Evolutionary conservation across 2,888 invertebrate species (phyloP).

Genomic region (Rugalucina vietnamica): DNA sequence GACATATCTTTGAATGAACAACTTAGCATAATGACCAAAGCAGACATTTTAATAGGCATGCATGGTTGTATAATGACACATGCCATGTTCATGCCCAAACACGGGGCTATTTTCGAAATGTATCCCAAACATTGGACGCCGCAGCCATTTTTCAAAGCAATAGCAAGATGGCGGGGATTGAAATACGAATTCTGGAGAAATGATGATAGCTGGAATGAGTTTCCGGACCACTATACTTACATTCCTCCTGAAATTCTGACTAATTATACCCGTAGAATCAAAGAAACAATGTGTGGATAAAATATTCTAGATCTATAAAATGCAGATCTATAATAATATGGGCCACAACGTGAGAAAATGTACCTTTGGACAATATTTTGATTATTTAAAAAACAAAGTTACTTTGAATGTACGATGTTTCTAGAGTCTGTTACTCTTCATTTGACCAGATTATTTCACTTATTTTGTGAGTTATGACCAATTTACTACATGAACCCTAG

Average conservation of each 20-base stretch:
- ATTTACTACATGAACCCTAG: no score
- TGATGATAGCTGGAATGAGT: conserved; percentile 38
- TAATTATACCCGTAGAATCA: background rate
- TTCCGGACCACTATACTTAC: conserved; percentile 48
- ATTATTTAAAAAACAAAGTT: no score
- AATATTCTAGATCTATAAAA: no score
- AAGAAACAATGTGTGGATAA: background rate
- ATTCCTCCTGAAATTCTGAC: conserved; percentile 39
- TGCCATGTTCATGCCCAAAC: conserved; percentile 4
- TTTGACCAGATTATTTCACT: no score
- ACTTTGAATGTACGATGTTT: no score
- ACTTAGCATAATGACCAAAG: background rate
- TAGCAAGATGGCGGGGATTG: conserved; percentile 49
- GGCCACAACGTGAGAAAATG: no score
- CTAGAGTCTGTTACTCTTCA: no score
- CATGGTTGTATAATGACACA: conserved; percentile 13
- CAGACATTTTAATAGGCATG: conserved; percentile 17
- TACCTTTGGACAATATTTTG: no score
- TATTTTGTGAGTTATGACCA: no score
- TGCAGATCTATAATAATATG: no score
- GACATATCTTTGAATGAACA: conserved; percentile 25
- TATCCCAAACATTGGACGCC: conserved; percentile 33
- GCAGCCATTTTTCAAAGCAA: conserved; percentile 43
- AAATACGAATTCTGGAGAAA: conserved; percentile 48
- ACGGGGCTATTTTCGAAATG: conserved; percentile 5